A percentile compares a stretch with the other conserved stretches of the same genome.
Conservation (phyloP, 2,113 vertebrate genomes). For the Connochaetes taurinus region DNA sequence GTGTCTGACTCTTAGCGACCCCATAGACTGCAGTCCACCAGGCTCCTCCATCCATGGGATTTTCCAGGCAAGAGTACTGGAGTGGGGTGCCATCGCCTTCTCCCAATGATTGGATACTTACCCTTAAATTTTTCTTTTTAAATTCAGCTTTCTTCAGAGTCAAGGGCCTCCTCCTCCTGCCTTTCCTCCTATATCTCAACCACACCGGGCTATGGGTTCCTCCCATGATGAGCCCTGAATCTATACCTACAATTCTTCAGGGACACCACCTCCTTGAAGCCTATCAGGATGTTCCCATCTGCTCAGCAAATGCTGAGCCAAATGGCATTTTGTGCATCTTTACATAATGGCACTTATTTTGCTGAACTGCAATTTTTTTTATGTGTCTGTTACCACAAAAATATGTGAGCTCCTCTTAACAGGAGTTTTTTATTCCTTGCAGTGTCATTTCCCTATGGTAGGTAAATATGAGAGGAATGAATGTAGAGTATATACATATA, state of each 20-base stretch:
- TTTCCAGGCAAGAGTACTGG: too few species aligned
- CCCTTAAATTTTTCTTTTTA: neutral
- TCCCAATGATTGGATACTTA: too few species aligned
- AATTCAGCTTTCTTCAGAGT: neutral
- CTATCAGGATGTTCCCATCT: neutral
- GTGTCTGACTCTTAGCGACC: too few species aligned
- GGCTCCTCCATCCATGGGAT: too few species aligned
- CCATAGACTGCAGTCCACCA: too few species aligned
- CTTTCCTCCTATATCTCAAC: neutral
- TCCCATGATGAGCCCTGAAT: rapidly evolving
- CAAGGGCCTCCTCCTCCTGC: neutral
- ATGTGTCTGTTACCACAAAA: neutral
- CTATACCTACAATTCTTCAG: neutral
- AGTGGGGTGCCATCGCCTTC: too few species aligned
- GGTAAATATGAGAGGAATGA: neutral
- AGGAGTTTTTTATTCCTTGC: neutral
- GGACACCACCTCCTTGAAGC: neutral
- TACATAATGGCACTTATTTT: neutral
- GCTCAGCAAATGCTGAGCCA: neutral
- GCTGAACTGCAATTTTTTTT: neutral
- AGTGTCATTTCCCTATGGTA: neutral
- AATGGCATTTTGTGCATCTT: neutral
- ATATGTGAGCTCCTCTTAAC: neutral
- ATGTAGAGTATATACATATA: neutral
- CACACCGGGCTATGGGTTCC: rapidly evolving